phyloP scores from a whole-genome alignment of 2,113 vertebrate species.

The Hiodon tergisus region DNA sequence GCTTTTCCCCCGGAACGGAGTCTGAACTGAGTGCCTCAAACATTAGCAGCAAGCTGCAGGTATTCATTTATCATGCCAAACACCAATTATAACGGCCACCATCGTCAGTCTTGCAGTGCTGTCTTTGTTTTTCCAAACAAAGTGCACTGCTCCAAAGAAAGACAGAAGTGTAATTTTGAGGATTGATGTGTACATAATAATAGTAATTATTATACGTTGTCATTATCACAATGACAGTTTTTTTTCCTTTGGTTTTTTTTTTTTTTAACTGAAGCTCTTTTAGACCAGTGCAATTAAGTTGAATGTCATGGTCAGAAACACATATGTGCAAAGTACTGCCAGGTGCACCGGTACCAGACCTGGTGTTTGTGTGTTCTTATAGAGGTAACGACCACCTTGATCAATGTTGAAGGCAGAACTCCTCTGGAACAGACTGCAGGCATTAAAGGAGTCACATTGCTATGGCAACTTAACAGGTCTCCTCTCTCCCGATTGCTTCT shows the following conservation, averaged over 20 bases:
- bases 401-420: background rate
- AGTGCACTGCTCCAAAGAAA: constrained; percentile 36
- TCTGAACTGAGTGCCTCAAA: constrained; percentile 24
- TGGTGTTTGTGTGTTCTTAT: background rate
- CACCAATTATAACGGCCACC: constrained; percentile 58
- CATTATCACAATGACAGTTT: constrained; percentile 34
- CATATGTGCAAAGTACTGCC: background rate
- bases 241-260: constrained; percentile 4
- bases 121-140: constrained; percentile 46
- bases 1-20: constrained; percentile 23
- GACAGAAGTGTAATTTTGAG: constrained; percentile 34
- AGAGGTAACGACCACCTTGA: background rate
- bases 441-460: constrained; percentile 47
- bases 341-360: too few species aligned
- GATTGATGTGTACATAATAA: constrained; percentile 39
- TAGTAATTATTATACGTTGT: constrained; percentile 36
- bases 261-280: constrained; percentile 11
- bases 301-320: constrained; percentile 32
- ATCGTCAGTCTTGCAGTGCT: constrained; percentile 29
- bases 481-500: constrained; percentile 36
- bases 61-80: constrained; percentile 63
- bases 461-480: constrained; percentile 39
- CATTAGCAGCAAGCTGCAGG: constrained; percentile 46
- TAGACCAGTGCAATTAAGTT: constrained; percentile 30
- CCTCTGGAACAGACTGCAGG: constrained; percentile 39